These are phyloP conservation scores for Drosophila macrospina DNA, from an alignment of 2,888 invertebrate species.

Conservation along the genomic window DNA sequence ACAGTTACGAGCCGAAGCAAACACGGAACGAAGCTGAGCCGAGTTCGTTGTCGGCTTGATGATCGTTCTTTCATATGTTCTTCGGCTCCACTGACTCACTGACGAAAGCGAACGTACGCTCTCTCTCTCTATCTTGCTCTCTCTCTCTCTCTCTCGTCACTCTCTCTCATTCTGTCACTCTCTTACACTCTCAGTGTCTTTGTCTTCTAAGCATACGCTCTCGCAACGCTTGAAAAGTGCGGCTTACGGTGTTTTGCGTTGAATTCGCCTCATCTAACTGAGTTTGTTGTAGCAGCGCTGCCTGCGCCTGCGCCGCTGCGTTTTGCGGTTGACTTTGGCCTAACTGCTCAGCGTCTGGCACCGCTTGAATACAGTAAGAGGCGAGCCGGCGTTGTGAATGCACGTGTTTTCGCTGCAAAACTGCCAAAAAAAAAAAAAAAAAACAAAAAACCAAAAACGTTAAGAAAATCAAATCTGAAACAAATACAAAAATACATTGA, in stretches of 20 bases:
- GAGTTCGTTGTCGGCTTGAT: conserved; percentile 2
- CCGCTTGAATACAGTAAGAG: conserved; percentile 86
- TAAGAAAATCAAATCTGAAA: background rate
- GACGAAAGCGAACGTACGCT: conserved; percentile 66
- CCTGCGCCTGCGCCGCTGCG: conserved; percentile 2
- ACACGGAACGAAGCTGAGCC: background rate
- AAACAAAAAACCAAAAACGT: conserved; percentile 1
- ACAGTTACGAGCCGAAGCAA: background rate
- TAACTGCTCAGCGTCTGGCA: conserved; percentile 83
- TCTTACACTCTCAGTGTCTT: conserved; percentile 26
- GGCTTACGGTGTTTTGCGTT: conserved; percentile 80
- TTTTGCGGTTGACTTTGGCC: conserved; percentile 78
- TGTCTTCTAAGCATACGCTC: too few relatives aligned
- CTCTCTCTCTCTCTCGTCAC: conserved; percentile 29
- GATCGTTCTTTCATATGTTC: conserved; percentile 18
- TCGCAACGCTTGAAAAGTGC: conserved; percentile 51
- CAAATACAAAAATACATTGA: conserved; percentile 25
- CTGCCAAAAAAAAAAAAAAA: conserved; percentile 38
- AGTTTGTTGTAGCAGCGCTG: conserved; percentile 63
- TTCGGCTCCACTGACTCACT: conserved; percentile 52
- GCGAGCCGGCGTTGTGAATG: conserved; percentile 85
- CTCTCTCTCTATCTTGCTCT: conserved; percentile 12
- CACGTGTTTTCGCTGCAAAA: conserved; percentile 84
- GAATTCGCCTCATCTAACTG: conserved; percentile 69
- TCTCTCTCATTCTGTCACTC: conserved; percentile 23